Conservation (phyloP, 2,797 vertebrate genomes). For the Nothura maculosa region DNA sequence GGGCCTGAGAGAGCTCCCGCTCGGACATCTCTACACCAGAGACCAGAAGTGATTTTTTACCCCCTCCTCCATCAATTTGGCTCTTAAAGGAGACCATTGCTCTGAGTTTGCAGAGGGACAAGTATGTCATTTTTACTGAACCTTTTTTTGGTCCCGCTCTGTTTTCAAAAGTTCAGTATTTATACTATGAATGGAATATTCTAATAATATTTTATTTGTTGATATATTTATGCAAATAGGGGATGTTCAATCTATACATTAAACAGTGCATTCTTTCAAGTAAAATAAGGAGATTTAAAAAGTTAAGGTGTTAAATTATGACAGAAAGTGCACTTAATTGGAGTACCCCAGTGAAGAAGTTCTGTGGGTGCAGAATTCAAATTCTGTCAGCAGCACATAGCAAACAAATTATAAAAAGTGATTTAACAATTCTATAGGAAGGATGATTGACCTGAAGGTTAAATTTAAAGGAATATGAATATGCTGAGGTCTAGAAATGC, state of each 20-base stretch:
- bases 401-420: neutral
- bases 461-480: neutral
- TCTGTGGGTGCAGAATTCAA: neutral
- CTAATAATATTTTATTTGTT: neutral
- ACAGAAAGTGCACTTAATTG: neutral
- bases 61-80: neutral
- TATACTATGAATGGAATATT: neutral
- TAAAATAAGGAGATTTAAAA: neutral
- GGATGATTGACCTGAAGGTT: neutral
- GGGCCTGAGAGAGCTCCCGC: conserved; percentile 38
- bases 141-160: neutral
- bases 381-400: neutral
- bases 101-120: neutral
- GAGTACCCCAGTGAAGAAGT: neutral
- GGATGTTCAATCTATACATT: neutral
- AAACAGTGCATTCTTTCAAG: neutral
- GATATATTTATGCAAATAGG: neutral
- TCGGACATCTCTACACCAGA: neutral
- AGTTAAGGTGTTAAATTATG: neutral
- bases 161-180: neutral
- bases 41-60: neutral
- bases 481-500: neutral
- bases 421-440: neutral
- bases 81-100: neutral
- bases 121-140: neutral